phyloP scores from a whole-genome alignment of 2,888 invertebrate species.

The Crossocerus cetratus region DNA sequence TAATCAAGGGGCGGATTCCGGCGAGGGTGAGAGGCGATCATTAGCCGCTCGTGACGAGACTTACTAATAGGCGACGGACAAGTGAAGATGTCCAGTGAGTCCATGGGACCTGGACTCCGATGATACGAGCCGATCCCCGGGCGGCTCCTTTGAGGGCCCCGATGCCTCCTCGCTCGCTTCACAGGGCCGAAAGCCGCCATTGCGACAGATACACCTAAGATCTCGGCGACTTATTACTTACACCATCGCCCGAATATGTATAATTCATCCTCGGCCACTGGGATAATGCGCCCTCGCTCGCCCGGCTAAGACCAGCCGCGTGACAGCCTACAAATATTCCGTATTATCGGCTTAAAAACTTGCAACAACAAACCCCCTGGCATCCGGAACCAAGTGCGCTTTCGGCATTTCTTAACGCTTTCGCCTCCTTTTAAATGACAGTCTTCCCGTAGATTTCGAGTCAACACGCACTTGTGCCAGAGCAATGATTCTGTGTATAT shows the following conservation, averaged over 20 bases:
- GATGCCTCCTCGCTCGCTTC: conserved; percentile 62
- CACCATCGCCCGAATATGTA: conserved; percentile 42
- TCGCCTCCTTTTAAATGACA: conserved; percentile 16
- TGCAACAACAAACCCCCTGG: not conserved
- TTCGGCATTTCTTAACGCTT: not conserved
- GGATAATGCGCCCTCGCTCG: not conserved
- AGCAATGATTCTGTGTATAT: not conserved
- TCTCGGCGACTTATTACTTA: conserved; percentile 52
- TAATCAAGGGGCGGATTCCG: conserved; percentile 24
- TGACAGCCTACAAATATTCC: conserved; percentile 8
- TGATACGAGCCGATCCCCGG: conserved; percentile 63
- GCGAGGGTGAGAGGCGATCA: conserved; percentile 61
- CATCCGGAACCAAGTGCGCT: not conserved
- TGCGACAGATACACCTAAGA: conserved; percentile 61
- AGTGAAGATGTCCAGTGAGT: conserved; percentile 68
- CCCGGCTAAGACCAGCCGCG: not conserved
- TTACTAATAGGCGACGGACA: conserved; percentile 72
- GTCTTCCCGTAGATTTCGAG: not conserved
- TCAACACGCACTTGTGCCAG: not conserved
- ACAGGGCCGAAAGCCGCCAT: conserved; percentile 56
- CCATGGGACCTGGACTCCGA: conserved; percentile 57
- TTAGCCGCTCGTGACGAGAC: conserved; percentile 71
- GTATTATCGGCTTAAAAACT: conserved; percentile 16
- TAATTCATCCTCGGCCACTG: conserved; percentile 28
- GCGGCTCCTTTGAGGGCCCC: conserved; percentile 72